Base-by-base conservation (phyloP, 2,888 invertebrate genomes). In the Drosophila fungiperda region DNA sequence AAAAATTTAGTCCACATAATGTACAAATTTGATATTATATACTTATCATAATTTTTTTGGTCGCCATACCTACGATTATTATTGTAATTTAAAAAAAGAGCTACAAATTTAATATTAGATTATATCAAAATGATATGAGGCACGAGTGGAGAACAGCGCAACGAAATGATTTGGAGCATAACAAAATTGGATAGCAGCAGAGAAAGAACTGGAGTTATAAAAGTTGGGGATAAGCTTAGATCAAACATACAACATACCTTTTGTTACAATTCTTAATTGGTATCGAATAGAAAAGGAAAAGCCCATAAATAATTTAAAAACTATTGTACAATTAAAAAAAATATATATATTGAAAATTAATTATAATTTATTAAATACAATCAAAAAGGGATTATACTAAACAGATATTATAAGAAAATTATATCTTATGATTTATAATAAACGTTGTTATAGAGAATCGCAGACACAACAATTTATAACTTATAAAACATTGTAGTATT, bases 1-100 rank as follows among this genome's bases (percentile, higher is more conserved):
- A 9, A 4, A 1, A n/a, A 40, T n/a, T 40, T 9, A 40, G 9
- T 9, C 5, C 9, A n/a, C 9, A 9, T n/a, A 40, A 2, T n/a
- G 40, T 40, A 9, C n/a, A n/a, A n/a, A 8, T 5, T 40, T n/a
- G 9, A n/a, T 9, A n/a, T 17, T 38, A 17, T 17, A 38, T 17
- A 38, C 15, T 17, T 42, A 42, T 42, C 20, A 42, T 3, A 42
- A 12, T 11, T 42, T 4, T 20, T 48, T 45, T 53, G 11, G 7
- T 32, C 32, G n/a, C 20, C 2, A 42, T 45, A 15, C 26, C 8
- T 15, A 8, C 23, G 5, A 6, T 7, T 29, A 2, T 26, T 11
- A 17, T 33, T 82, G 59, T 75, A 78, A 78, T 71, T 75, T 73
- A 64, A 73, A 23, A 67, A 75, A 69, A 65, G 57, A 76, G 66